Conservation (phyloP, 2,888 invertebrate species). For the Leucoma salicis region DNA sequence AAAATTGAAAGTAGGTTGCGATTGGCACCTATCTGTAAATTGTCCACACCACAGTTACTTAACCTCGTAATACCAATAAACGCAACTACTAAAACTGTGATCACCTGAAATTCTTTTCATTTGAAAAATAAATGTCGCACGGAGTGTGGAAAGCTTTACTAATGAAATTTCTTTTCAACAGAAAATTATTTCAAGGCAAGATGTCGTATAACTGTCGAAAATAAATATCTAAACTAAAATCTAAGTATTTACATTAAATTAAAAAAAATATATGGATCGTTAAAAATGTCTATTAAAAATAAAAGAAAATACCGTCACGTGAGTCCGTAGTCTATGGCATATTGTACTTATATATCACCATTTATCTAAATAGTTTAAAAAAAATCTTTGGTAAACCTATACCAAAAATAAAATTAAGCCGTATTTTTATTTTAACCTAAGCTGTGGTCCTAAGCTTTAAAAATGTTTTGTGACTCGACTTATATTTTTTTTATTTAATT, state of each 20-base stretch:
- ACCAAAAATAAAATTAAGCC: conserved; percentile 39
- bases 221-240: conserved; percentile 34
- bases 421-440: conserved; percentile 30
- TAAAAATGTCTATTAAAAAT: conserved; percentile 44
- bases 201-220: conserved; percentile 9
- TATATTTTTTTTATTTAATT: too few relatives aligned
- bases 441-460: not conserved
- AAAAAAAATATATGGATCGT: conserved; percentile 28
- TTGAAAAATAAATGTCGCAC: conserved; percentile 16
- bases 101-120: too few relatives aligned
- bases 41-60: too few relatives aligned
- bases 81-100: too few relatives aligned
- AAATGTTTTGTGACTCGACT: not conserved
- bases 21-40: too few relatives aligned
- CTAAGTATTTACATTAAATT: conserved; percentile 39
- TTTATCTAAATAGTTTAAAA: conserved; percentile 38
- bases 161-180: conserved; percentile 13
- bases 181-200: conserved; percentile 22
- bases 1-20: too few relatives aligned
- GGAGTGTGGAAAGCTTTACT: conserved; percentile 11
- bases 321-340: conserved; percentile 50
- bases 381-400: conserved; percentile 54
- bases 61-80: too few relatives aligned
- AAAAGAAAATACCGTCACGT: conserved; percentile 40
- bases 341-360: conserved; percentile 66